These are phyloP conservation scores for Turnix velox DNA, from an alignment of 2,113 vertebrate genomes.

Conservation along the genomic window DNA sequence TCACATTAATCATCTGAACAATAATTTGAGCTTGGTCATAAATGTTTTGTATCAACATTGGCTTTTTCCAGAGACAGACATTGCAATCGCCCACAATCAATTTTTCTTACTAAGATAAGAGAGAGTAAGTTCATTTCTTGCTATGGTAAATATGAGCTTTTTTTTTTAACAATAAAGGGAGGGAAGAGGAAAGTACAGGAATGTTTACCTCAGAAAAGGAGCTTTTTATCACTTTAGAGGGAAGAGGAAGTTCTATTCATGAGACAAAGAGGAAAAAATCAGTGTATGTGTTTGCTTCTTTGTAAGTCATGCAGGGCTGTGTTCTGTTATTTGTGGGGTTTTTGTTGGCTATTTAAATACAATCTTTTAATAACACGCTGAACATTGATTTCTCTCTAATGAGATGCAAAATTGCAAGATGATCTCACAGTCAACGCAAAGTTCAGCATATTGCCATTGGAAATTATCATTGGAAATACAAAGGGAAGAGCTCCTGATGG, in stretches of 20 bases:
- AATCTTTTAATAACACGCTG: neutral
- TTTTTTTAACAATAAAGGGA: neutral
- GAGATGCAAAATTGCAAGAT: neutral
- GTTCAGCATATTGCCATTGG: neutral
- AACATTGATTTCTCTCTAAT: neutral
- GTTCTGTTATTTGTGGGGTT: neutral
- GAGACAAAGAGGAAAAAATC: neutral
- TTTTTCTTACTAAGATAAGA: neutral
- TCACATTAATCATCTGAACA: neutral
- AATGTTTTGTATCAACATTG: neutral
- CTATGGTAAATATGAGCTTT: neutral
- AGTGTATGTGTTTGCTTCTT: neutral
- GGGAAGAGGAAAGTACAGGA: neutral
- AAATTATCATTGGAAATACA: neutral
- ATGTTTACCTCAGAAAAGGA: neutral
- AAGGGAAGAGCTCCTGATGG: neutral
- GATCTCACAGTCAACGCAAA: neutral
- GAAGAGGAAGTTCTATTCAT: neutral
- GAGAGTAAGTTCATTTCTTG: neutral
- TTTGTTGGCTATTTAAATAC: neutral
- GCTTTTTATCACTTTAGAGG: neutral
- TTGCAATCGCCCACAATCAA: neutral
- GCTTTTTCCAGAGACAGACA: neutral
- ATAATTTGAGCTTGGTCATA: neutral
- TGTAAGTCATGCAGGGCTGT: neutral